Evolutionary conservation across 2,888 invertebrate species (phyloP).

Genomic region (Hypomecis atomaria): DNA sequence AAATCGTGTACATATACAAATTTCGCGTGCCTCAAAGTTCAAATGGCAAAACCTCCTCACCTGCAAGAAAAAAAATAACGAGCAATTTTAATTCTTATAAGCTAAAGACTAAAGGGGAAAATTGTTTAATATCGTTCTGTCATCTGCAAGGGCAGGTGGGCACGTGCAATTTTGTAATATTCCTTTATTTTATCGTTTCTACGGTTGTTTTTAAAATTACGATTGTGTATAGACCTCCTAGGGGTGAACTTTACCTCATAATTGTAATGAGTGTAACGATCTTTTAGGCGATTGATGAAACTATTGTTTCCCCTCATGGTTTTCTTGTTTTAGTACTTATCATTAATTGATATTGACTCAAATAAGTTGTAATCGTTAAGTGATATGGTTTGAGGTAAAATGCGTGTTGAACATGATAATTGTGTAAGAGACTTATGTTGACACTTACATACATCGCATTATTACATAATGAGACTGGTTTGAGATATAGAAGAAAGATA

Average conservation of each 20-base stretch:
- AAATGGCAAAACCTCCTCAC: constrained; percentile 50
- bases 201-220: constrained; percentile 31
- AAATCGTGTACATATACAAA: constrained; percentile 37
- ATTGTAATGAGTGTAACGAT: constrained; percentile 21
- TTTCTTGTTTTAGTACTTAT: too few relatives aligned
- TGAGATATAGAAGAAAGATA: too few relatives aligned
- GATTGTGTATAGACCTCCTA: constrained; percentile 35
- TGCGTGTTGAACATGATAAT: too few relatives aligned
- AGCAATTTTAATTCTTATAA: constrained; percentile 7
- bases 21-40: constrained; percentile 47
- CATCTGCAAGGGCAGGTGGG: constrained; percentile 29
- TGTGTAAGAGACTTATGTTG: too few relatives aligned
- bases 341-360: too few relatives aligned
- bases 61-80: constrained; percentile 37
- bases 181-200: constrained; percentile 31
- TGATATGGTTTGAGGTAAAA: too few relatives aligned
- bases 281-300: constrained; percentile 13
- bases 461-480: too few relatives aligned
- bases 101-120: not conserved
- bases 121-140: constrained; percentile 12
- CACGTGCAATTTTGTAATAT: constrained; percentile 31
- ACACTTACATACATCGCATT: too few relatives aligned
- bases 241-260: constrained; percentile 32
- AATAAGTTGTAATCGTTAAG: too few relatives aligned
- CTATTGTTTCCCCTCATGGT: not conserved